These are phyloP conservation scores for Plutella xylostella DNA, from an alignment of 2,888 invertebrate species.

Conservation along the genomic window DNA sequence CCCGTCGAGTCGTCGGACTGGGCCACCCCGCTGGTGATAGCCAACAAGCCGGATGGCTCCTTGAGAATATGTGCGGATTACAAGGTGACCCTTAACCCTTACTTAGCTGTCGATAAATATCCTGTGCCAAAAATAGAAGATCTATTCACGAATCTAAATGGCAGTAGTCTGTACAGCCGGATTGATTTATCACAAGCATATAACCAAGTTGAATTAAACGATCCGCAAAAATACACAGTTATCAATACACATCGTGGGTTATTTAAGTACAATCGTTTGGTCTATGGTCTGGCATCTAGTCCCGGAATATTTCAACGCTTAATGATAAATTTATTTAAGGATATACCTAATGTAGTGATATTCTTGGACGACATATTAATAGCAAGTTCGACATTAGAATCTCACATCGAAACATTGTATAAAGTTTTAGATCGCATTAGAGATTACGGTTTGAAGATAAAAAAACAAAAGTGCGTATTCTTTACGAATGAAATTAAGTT, in stretches of 20 bases:
- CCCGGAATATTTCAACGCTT: neutral
- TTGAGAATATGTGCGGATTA: neutral
- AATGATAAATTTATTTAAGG: neutral
- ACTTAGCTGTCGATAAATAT: neutral
- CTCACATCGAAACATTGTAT: neutral
- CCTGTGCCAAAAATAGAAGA: conserved; percentile 2
- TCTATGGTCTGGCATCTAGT: neutral
- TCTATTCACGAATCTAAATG: neutral
- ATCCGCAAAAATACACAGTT: neutral
- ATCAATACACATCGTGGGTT: neutral
- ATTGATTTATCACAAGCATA: neutral
- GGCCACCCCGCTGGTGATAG: neutral
- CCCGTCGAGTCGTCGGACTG: neutral
- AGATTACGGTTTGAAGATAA: neutral
- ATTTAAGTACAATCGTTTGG: neutral
- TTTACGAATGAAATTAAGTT: neutral
- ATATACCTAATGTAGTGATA: neutral
- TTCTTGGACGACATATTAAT: neutral
- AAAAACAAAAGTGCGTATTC: neutral
- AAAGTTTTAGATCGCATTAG: neutral
- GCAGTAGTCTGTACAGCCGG: neutral
- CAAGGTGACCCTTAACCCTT: neutral
- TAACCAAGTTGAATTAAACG: neutral
- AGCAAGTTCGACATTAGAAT: neutral
- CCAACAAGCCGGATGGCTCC: neutral